These are phyloP conservation scores for Itoplectis maculator DNA, from an alignment of 2,888 invertebrate species.

Conservation along the genomic window DNA sequence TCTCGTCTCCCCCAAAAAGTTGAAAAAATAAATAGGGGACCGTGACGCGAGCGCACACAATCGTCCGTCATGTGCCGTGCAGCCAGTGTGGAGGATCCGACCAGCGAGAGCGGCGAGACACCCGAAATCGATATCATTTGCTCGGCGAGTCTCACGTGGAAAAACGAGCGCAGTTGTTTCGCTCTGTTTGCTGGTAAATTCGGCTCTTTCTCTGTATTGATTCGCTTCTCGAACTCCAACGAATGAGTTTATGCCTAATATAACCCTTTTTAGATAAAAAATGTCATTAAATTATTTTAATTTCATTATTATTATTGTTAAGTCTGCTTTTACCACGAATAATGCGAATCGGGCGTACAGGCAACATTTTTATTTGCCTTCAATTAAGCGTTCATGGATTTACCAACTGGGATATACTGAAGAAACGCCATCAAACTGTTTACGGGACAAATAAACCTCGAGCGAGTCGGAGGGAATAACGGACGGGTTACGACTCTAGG, in stretches of 20 bases:
- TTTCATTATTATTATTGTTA: too few relatives aligned
- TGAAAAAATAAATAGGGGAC: not conserved
- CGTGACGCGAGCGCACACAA: not conserved
- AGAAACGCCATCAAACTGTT: too few relatives aligned
- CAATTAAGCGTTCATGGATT: slow-evolving; percentile 1
- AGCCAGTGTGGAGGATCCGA: not conserved
- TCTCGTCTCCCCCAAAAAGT: not conserved
- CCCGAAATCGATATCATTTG: not conserved
- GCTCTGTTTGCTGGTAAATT: slow-evolving; percentile 4
- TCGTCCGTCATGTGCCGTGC: not conserved
- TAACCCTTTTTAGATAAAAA: too few relatives aligned
- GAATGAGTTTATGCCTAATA: not conserved
- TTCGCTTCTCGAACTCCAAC: slow-evolving; percentile 8
- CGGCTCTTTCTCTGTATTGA: not conserved
- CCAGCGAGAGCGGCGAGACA: slow-evolving; percentile 3
- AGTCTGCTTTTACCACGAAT: too few relatives aligned
- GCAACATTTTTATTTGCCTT: too few relatives aligned
- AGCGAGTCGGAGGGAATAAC: too few relatives aligned
- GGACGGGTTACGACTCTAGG: not conserved
- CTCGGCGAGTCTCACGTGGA: not conserved
- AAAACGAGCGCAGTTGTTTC: not conserved
- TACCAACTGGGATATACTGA: not conserved
- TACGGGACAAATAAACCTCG: too few relatives aligned
- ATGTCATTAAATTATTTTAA: too few relatives aligned
- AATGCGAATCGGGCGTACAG: too few relatives aligned